Conservation (phyloP, 2,113 vertebrate genomes). For the Mustela lutreola region DNA sequence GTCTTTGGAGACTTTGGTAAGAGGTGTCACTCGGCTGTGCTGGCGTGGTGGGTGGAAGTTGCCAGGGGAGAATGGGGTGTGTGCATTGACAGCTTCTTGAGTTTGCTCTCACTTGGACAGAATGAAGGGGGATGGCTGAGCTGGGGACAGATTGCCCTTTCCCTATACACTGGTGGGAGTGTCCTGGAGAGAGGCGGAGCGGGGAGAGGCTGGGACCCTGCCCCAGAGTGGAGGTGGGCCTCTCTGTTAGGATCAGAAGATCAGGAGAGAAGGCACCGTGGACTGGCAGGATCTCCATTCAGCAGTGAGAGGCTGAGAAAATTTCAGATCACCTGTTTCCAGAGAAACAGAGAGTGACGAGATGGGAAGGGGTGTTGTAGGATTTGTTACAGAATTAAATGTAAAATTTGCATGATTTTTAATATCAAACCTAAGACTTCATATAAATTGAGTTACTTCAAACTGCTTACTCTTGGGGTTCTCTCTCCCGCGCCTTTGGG, state of each 20-base stretch:
- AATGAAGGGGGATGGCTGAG: fast-evolving
- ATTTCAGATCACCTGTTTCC: background rate
- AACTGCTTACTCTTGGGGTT: background rate
- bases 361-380: background rate
- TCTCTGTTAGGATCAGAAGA: fast-evolving
- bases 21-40: fast-evolving
- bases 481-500: background rate
- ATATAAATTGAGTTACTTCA: background rate
- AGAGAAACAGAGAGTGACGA: background rate
- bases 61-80: background rate
- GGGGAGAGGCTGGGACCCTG: background rate
- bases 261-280: background rate
- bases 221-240: background rate
- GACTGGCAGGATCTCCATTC: background rate
- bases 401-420: constrained; percentile 13
- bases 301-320: background rate
- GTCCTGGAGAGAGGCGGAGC: background rate
- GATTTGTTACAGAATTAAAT: background rate
- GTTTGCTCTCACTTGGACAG: background rate
- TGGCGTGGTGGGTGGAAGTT: background rate
- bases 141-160: background rate
- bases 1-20: background rate
- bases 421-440: background rate
- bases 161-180: background rate
- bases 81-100: background rate